Conservation (phyloP, 2,113 vertebrate species). For the Callopanchax toddi region DNA sequence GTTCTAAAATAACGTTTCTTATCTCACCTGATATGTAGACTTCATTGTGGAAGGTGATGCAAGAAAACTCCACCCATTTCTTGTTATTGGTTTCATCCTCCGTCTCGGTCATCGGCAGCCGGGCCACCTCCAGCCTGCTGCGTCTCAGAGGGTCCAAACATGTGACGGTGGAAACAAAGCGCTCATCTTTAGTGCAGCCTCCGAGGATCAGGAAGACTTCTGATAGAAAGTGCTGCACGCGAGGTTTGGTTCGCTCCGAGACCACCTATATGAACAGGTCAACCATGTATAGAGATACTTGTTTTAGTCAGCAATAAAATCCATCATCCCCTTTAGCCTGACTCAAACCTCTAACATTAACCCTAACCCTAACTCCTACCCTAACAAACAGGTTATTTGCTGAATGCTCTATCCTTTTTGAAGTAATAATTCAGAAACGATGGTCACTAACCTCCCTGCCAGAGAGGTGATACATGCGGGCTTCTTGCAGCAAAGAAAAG, state of each 20-base stretch:
- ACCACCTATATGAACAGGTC: slow-evolving; percentile 82
- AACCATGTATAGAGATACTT: not conserved
- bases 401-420: too few species aligned
- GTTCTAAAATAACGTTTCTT: not conserved
- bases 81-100: slow-evolving; percentile 88
- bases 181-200: slow-evolving; percentile 95
- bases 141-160: slow-evolving; percentile 95
- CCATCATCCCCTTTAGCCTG: too few species aligned
- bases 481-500: slow-evolving; percentile 92
- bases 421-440: too few species aligned
- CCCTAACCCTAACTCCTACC: too few species aligned
- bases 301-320: not conserved
- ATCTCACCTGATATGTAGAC: slow-evolving; percentile 93
- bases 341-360: too few species aligned
- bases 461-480: slow-evolving; percentile 90
- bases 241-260: slow-evolving; percentile 94
- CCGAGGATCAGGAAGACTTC: slow-evolving; percentile 98
- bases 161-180: slow-evolving; percentile 94
- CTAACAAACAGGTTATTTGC: too few species aligned
- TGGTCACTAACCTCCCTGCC: slow-evolving; percentile 86
- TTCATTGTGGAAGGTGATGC: slow-evolving; percentile 94
- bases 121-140: slow-evolving; percentile 96
- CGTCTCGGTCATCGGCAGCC: slow-evolving; percentile 88
- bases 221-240: slow-evolving; percentile 90
- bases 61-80: slow-evolving; percentile 99